Evolutionary conservation across 2,113 vertebrate genomes (phyloP), one percentile per base, ranked within the genome.

Genomic region (Agapornis roseicollis): DNA sequence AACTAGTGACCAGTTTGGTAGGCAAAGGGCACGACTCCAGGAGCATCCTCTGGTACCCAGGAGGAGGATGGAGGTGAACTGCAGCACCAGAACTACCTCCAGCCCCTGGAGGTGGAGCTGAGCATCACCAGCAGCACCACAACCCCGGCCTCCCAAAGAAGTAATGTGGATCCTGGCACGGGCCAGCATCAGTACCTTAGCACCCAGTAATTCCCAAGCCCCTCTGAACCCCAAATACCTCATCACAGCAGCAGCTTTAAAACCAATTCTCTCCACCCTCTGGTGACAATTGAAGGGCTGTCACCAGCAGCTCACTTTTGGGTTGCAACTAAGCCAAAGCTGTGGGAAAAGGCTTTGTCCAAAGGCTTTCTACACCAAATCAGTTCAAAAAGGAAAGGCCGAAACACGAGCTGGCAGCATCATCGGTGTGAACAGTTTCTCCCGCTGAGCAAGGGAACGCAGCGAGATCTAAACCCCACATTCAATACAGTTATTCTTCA

Each of bases 141-240:
- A 31, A 27, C 50, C 3, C 33, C 13, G 0, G 23, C 13, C 27
- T 85, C n/a, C 33, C 27, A 24, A 1, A 5, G 47, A n/a, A 68
- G 42, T 15, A 70, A 78, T 1, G 14, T 0, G 25, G 46, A 49
- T 8, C 7, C 35, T 41, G 72, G 53, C n/a, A 70, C 0, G 1
- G 33, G 29, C 22, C 55, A 81, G 23, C 49, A n/a, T 13, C 53
- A 68, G 41, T 2, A 1, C 33, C 33, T 58, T 24, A 56, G 53
- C 9, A 6, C 35, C 66, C 61, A 56, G 23, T 8, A 60, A 66
- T 29, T 41, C 63, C 81, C 70, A 41, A 80, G 31, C 13, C 23
- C 33, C 41, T 81, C 56, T 3, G 6, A 82, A 76, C 39, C 66
- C 22, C 2, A 1, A 72, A 46, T 3, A 49, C 19, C 71, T 23